Conservation (phyloP, 2,113 vertebrate species). For the Orcinus orca region DNA sequence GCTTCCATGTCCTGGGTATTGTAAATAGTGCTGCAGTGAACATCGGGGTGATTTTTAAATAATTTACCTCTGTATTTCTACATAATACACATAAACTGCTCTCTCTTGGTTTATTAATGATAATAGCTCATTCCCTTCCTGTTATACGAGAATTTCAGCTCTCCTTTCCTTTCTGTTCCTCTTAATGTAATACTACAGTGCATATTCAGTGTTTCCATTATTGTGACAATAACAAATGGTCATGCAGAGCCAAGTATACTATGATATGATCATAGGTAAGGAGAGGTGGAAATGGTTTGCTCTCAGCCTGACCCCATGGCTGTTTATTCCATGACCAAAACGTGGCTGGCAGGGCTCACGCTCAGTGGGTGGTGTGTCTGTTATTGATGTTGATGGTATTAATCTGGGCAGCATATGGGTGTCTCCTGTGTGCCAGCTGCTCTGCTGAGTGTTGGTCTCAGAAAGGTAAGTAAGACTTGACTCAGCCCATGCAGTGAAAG, state of each 20-base stretch:
- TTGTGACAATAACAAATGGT: not conserved
- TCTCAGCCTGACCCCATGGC: not conserved
- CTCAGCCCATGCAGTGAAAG: not conserved
- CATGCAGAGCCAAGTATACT: not conserved
- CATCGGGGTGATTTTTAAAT: not conserved
- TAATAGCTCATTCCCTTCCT: not conserved
- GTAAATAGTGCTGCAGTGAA: too few species aligned
- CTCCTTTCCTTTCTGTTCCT: not conserved
- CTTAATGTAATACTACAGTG: not conserved
- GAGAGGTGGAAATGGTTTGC: not conserved
- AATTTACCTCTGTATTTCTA: not conserved
- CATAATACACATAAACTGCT: not conserved
- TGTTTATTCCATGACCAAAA: not conserved
- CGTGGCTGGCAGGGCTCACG: not conserved
- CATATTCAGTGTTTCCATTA: not conserved
- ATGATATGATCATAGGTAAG: not conserved
- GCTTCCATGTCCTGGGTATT: too few species aligned
- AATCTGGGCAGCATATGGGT: not conserved
- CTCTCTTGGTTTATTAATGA: not conserved
- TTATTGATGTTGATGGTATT: not conserved
- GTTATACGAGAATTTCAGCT: not conserved
- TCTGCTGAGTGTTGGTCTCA: not conserved
- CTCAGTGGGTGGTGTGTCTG: not conserved
- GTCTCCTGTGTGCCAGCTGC: not conserved
- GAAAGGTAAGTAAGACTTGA: not conserved